A percentile compares a stretch with the other conserved stretches of the same genome.
These are phyloP conservation scores for Drosophila ananassae DNA, from an alignment of 1,140 invertebrate genomes.

Conservation along the genomic window DNA sequence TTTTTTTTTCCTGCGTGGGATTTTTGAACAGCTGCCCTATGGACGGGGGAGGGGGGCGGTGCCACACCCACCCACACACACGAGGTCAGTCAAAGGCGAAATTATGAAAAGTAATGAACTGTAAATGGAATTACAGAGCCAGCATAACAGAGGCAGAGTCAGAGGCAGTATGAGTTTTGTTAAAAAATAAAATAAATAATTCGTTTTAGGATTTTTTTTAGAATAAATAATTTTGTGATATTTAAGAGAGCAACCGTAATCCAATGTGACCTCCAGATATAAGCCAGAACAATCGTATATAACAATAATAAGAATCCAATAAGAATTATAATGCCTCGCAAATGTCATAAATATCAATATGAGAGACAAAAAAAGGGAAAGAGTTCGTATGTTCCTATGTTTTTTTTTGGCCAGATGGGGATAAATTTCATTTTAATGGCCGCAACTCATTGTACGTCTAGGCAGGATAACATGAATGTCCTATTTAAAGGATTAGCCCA, in stretches of 20 bases:
- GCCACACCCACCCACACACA: not conserved
- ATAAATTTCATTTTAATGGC: slow-evolving; percentile 82
- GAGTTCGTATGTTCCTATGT: slow-evolving; percentile 15
- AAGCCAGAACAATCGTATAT: slow-evolving; percentile 24
- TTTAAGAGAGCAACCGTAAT: not conserved
- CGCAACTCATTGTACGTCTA: slow-evolving; percentile 49
- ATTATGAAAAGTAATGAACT: slow-evolving; percentile 75
- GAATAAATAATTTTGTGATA: not conserved
- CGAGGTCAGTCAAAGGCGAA: slow-evolving; percentile 29
- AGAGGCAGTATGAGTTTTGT: not conserved
- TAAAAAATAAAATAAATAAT: slow-evolving; percentile 1
- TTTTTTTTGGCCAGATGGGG: slow-evolving; percentile 43
- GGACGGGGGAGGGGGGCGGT: not conserved
- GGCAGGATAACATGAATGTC: slow-evolving; percentile 80
- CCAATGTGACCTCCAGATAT: not conserved
- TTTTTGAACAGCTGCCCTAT: slow-evolving; percentile 64
- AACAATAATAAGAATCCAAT: slow-evolving; percentile 66
- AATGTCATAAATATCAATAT: slow-evolving; percentile 82
- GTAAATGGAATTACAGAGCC: slow-evolving; percentile 59
- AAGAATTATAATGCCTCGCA: slow-evolving; percentile 73
- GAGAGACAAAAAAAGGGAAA: slow-evolving; percentile 43
- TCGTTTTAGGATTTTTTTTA: not conserved
- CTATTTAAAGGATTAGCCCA: slow-evolving; percentile 81
- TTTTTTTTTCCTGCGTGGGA: slow-evolving; percentile 54
- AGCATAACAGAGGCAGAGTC: not conserved